A percentile compares a stretch with the other conserved stretches of the same genome.
These are phyloP conservation scores for Tetraodon nigroviridis DNA, from an alignment of 2,113 vertebrate genomes.

Conservation along the genomic window DNA sequence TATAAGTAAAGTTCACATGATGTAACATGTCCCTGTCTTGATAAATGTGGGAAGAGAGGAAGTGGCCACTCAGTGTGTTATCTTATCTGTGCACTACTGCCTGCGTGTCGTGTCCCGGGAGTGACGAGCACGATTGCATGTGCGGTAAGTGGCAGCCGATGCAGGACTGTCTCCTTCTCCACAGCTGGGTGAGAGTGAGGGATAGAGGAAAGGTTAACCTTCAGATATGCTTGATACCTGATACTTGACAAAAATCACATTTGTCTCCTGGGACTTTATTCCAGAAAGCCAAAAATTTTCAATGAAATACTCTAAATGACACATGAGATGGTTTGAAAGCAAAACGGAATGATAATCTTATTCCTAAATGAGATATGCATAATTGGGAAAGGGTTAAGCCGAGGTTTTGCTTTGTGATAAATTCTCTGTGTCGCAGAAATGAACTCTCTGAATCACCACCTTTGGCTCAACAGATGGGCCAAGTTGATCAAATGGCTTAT, in stretches of 20 bases:
- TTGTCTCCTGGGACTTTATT: conserved; percentile 21
- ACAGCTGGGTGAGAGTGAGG: conserved; percentile 25
- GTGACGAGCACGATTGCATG: conserved; percentile 61
- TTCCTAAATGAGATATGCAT: conserved; percentile 46
- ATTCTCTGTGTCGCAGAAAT: conserved; percentile 16
- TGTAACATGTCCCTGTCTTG: conserved; percentile 39
- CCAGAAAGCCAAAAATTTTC: conserved; percentile 42
- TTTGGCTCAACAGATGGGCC: conserved; percentile 9
- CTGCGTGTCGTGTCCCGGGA: conserved; percentile 43
- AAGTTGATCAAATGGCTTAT: conserved; percentile 49
- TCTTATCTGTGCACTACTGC: conserved; percentile 55
- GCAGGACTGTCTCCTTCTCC: conserved; percentile 19
- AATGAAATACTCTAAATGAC: conserved; percentile 50
- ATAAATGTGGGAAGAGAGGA: conserved; percentile 67
- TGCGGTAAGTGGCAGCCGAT: conserved; percentile 47
- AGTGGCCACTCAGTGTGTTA: conserved; percentile 46
- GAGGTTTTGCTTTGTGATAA: conserved; percentile 3
- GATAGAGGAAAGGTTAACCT: conserved; percentile 19
- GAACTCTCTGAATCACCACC: conserved; percentile 8
- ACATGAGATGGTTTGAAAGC: conserved; percentile 45
- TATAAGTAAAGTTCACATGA: conserved; percentile 35
- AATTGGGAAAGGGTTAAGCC: conserved; percentile 26
- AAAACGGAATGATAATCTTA: conserved; percentile 19
- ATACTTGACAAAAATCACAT: conserved; percentile 16
- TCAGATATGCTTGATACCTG: conserved; percentile 5